phyloP scores from a whole-genome alignment of 2,113 vertebrate genomes.

The Caretta caretta region DNA sequence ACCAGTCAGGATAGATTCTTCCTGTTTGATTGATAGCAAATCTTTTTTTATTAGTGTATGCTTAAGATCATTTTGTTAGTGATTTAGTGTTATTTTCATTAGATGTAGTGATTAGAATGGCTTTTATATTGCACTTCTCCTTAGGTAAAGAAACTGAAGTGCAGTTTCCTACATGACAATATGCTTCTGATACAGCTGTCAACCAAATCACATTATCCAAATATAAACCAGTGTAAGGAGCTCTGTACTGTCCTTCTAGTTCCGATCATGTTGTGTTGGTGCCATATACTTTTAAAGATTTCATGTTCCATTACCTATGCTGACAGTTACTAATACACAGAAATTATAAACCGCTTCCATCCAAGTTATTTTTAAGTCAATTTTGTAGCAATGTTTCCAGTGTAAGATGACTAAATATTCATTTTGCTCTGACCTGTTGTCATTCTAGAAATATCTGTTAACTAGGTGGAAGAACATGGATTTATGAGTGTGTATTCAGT shows the following conservation, averaged over 20 bases:
- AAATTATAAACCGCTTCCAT: conserved; percentile 1
- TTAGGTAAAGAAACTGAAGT: neutral
- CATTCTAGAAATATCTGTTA: conserved; percentile 31
- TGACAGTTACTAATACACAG: conserved; percentile 9
- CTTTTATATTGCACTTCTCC: neutral
- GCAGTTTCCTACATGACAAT: neutral
- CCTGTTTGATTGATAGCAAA: too few relatives aligned
- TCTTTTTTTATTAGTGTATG: too few relatives aligned
- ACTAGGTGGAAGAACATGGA: conserved; percentile 26
- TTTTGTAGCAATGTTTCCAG: conserved; percentile 20
- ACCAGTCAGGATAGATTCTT: neutral
- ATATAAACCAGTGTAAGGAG: neutral
- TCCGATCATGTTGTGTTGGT: neutral
- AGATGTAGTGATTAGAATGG: neutral
- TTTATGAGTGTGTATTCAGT: conserved; percentile 50
- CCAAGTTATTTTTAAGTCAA: neutral
- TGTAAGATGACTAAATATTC: conserved; percentile 10
- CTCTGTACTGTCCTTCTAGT: neutral
- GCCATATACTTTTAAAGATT: conserved; percentile 17
- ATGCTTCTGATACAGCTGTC: neutral
- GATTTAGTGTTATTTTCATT: neutral
- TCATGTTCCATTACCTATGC: neutral
- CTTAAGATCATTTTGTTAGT: neutral
- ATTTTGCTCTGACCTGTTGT: conserved; percentile 31
- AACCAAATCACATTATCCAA: neutral